These are phyloP conservation scores for Nibea coibor DNA, from an alignment of 2,113 vertebrate genomes.

Conservation along the genomic window DNA sequence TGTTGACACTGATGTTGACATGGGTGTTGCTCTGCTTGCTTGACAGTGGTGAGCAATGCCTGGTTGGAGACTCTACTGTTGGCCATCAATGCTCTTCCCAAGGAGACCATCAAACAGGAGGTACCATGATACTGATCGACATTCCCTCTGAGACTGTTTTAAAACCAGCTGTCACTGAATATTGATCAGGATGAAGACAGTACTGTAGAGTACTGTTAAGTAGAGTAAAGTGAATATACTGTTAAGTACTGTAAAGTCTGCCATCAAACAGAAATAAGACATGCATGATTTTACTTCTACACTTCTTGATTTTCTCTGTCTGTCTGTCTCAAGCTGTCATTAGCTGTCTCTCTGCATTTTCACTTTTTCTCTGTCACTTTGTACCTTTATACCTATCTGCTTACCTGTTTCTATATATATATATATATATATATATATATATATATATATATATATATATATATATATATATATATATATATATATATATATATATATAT, in stretches of 20 bases:
- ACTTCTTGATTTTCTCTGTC: neutral
- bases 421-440: no score
- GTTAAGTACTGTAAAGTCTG: no score
- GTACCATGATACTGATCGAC: constrained; percentile 71
- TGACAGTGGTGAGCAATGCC: constrained; percentile 91
- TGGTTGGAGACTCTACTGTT: constrained; percentile 95
- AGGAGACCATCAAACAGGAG: constrained; percentile 94
- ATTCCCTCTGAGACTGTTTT: neutral
- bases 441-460: no score
- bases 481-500: no score
- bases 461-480: no score
- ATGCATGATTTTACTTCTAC: neutral
- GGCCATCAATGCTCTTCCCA: constrained; percentile 91
- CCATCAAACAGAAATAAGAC: no score
- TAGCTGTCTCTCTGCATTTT: neutral
- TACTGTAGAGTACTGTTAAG: no score
- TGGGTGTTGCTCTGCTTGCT: neutral
- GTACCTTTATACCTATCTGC: no score
- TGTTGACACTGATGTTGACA: neutral
- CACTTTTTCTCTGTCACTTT: no score
- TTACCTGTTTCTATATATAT: no score
- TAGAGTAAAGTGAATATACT: no score
- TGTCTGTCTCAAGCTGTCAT: neutral
- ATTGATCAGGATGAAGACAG: no score
- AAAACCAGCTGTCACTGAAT: neutral